phyloP scores from a whole-genome alignment of 2,113 vertebrate genomes.

The Phrynocephalus versicolor region DNA sequence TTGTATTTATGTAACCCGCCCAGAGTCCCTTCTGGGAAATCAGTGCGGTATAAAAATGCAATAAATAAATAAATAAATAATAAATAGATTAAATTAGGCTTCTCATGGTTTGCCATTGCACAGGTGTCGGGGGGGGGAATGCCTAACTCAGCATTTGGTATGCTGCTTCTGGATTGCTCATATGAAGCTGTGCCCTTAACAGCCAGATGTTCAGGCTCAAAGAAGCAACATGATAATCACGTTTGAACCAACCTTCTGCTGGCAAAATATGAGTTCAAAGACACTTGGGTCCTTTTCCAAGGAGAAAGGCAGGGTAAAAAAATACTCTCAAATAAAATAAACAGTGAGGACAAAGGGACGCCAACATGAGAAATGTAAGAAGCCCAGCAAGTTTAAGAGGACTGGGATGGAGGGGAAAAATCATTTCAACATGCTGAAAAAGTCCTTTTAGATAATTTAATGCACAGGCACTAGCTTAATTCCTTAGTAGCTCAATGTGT shows the following conservation, averaged over 20 bases:
- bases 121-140: not conserved
- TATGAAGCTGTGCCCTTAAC: not conserved
- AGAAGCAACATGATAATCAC: not conserved
- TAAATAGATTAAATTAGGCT: not conserved
- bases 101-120: not conserved
- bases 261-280: not conserved
- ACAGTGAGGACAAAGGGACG: not conserved
- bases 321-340: too few relatives aligned
- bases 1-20: too few relatives aligned
- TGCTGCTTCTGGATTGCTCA: not conserved
- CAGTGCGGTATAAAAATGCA: too few relatives aligned
- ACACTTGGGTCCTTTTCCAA: too few relatives aligned
- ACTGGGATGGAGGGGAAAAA: not conserved
- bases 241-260: not conserved
- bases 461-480: not conserved
- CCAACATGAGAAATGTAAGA: not conserved
- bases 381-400: not conserved
- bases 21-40: too few relatives aligned
- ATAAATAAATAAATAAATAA: too few relatives aligned
- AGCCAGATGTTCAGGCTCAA: not conserved
- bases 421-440: not conserved
- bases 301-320: too few relatives aligned
- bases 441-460: not conserved
- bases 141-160: not conserved
- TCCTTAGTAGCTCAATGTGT: not conserved